phyloP scores from a whole-genome alignment of 2,113 vertebrate species.

The Oryctolagus cuniculus region mOryCun1.1 NC_091443.1:42033001-42033500 shows the following conservation, averaged over 20 bases:
- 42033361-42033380: slow-evolving; percentile 48
- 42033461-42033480: slow-evolving; percentile 81
- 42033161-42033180: slow-evolving; percentile 43
- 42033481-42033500: slow-evolving; percentile 83
- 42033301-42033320: slow-evolving; percentile 64
- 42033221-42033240: slow-evolving; percentile 28
- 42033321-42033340: slow-evolving; percentile 44
- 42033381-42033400: slow-evolving; percentile 63
- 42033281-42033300: slow-evolving; percentile 66
- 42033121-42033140: too few species aligned
- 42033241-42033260: slow-evolving; percentile 15
- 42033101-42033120: too few species aligned
- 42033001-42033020: too few species aligned
- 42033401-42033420: slow-evolving; percentile 73
- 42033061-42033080: too few species aligned
- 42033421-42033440: slow-evolving; percentile 82
- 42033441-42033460: slow-evolving; percentile 77
- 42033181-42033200: slow-evolving; percentile 2
- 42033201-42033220: slow-evolving; percentile 66
- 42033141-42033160: not conserved
- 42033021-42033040: too few species aligned
- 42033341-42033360: slow-evolving; percentile 31
- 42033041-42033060: too few species aligned
- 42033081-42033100: too few species aligned
- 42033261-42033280: slow-evolving; percentile 60